These are phyloP conservation scores for Sabatieria punctata DNA, from an alignment of 2,888 invertebrate genomes.

Conservation along the genomic window DNA sequence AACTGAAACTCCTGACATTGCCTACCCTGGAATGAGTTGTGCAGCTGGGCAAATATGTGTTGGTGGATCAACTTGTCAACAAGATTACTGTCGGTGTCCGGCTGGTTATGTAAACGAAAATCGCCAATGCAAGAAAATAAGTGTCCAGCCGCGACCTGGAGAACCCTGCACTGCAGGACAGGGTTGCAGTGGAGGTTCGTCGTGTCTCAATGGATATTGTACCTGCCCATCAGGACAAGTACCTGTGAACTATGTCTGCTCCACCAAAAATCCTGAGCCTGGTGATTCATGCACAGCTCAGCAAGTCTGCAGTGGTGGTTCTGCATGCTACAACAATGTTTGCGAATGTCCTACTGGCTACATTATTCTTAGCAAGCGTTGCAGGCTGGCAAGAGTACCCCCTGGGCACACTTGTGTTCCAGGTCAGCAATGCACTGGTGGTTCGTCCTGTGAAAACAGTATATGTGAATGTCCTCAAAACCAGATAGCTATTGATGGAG, in stretches of 20 bases:
- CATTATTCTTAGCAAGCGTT: conserved; percentile 14
- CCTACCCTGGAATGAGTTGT: conserved; percentile 9
- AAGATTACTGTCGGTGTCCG: conserved; percentile 2
- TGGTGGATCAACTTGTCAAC: conserved; percentile 7
- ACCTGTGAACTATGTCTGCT: too few species aligned
- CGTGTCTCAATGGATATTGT: conserved; percentile 23
- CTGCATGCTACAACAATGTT: conserved; percentile 21
- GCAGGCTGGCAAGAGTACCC: conserved; percentile 6
- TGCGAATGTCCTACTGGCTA: conserved; percentile 20
- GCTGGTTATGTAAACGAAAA: conserved; percentile 4
- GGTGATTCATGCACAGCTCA: not conserved
- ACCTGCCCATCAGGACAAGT: conserved; percentile 1
- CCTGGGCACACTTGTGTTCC: too few species aligned
- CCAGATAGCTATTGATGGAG: too few species aligned
- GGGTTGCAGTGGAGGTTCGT: conserved; percentile 19
- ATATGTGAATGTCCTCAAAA: too few species aligned
- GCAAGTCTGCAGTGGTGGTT: conserved; percentile 12
- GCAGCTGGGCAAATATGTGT: conserved; percentile 1
- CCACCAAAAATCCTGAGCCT: not conserved
- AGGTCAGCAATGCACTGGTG: too few species aligned
- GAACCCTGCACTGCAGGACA: conserved; percentile 15
- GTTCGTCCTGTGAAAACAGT: too few species aligned
- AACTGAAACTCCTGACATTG: too few species aligned
- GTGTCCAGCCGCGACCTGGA: conserved; percentile 12
- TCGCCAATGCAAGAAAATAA: not conserved